Percentiles rank a stretch among this genome's conserved stretches.
Evolutionary conservation across 2,797 vertebrate species (phyloP).

Genomic region (Limosa lapponica): DNA sequence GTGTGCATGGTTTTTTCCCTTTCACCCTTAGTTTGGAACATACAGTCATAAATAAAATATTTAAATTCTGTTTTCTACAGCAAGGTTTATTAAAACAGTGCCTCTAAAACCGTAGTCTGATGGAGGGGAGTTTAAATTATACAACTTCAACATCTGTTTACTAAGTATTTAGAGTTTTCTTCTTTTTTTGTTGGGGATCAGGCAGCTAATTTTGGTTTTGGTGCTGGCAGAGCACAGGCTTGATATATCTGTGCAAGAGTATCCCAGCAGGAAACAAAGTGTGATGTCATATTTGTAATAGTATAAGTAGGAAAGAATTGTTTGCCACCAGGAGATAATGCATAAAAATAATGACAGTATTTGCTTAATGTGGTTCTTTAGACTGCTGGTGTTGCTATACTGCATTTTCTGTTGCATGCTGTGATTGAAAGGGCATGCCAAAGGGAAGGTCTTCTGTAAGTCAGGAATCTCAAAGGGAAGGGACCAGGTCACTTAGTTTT

Average conservation of each 20-base stretch:
- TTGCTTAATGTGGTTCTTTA: background rate
- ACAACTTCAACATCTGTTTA: background rate
- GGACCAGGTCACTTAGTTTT: background rate
- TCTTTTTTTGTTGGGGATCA: background rate
- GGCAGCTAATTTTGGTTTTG: background rate
- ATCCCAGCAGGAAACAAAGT: background rate
- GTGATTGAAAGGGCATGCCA: background rate
- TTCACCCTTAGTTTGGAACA: background rate
- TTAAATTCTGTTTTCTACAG: background rate
- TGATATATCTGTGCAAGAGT: background rate
- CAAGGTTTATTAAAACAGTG: background rate
- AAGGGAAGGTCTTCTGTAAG: background rate
- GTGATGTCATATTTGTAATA: background rate
- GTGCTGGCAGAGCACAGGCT: accelerated
- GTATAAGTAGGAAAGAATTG: background rate
- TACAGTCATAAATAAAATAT: background rate
- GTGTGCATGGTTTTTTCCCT: background rate
- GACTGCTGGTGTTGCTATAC: background rate
- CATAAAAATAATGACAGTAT: background rate
- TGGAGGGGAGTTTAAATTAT: background rate
- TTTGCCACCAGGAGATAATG: background rate
- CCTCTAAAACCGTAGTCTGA: background rate
- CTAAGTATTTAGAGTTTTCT: background rate
- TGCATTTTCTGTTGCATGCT: background rate
- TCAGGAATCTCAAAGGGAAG: background rate